phyloP scores from a whole-genome alignment of 2,113 vertebrate species.

The Rhodinocichla rosea region DNA sequence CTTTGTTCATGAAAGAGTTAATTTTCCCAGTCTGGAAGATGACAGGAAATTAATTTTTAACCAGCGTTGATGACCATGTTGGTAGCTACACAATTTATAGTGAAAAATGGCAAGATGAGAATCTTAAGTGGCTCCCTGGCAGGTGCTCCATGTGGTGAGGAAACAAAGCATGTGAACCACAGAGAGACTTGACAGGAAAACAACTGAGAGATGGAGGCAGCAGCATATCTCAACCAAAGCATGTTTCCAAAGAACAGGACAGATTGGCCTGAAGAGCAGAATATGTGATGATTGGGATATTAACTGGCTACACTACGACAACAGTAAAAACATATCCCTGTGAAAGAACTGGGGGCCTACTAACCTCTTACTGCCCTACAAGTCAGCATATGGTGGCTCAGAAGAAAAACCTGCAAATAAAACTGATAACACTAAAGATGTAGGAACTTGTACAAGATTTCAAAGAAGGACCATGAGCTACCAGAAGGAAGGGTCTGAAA shows the following conservation, averaged over 20 bases:
- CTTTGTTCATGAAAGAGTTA: not conserved
- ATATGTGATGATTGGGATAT: not conserved
- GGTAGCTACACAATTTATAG: not conserved
- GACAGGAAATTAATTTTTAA: not conserved
- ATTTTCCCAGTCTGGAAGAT: not conserved
- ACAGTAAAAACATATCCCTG: not conserved
- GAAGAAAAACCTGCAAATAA: not conserved
- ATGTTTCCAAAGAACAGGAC: not conserved
- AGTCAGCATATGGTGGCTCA: not conserved
- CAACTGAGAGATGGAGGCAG: not conserved
- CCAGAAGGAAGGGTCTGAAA: not conserved
- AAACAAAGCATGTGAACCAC: not conserved
- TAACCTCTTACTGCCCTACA: not conserved
- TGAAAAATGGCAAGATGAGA: not conserved
- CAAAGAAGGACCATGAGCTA: not conserved
- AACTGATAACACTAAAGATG: not conserved
- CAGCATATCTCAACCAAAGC: not conserved
- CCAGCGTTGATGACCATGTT: not conserved
- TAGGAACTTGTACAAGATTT: not conserved
- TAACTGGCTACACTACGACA: not conserved
- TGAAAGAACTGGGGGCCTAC: not conserved
- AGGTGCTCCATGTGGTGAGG: not conserved
- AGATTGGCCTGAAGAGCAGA: not conserved
- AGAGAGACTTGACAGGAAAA: not conserved
- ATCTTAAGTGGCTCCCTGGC: not conserved